These are phyloP conservation scores for Dendrolimus pini DNA, from an alignment of 2,888 invertebrate genomes.

Conservation along the genomic window DNA sequence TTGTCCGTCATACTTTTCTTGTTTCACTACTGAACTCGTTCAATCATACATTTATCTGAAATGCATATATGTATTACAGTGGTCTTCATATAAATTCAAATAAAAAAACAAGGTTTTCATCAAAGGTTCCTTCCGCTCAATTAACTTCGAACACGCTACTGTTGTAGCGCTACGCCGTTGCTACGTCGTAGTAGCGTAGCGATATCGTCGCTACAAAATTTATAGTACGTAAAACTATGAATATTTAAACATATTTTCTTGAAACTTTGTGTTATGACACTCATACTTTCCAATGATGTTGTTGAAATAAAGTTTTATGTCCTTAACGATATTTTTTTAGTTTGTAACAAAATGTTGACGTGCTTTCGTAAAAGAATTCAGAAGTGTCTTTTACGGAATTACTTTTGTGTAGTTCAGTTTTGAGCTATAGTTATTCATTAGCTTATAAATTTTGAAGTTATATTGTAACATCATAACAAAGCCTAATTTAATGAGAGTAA, in stretches of 20 bases:
- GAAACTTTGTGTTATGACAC: neutral
- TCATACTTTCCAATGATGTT: neutral
- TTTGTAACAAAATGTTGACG: neutral
- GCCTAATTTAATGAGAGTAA: too few relatives aligned
- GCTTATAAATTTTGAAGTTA: too few relatives aligned
- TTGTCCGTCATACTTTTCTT: too few relatives aligned
- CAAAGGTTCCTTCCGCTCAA: slow-evolving; percentile 4
- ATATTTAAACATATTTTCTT: neutral
- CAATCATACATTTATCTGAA: too few relatives aligned
- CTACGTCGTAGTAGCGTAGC: slow-evolving; percentile 3
- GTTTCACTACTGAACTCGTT: too few relatives aligned
- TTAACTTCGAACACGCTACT: slow-evolving; percentile 3
- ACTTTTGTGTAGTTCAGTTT: too few relatives aligned
- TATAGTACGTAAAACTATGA: neutral
- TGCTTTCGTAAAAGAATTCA: too few relatives aligned
- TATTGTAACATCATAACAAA: too few relatives aligned
- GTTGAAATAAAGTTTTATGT: neutral
- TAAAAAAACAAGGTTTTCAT: neutral
- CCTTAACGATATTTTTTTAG: neutral
- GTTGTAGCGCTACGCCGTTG: slow-evolving; percentile 4
- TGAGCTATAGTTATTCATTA: too few relatives aligned
- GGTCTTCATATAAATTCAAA: neutral
- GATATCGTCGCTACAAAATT: neutral
- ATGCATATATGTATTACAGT: too few relatives aligned
- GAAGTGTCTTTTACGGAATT: too few relatives aligned